These are phyloP conservation scores for Homarus americanus DNA, from an alignment of 1,140 invertebrate genomes.

Conservation along the genomic window DNA sequence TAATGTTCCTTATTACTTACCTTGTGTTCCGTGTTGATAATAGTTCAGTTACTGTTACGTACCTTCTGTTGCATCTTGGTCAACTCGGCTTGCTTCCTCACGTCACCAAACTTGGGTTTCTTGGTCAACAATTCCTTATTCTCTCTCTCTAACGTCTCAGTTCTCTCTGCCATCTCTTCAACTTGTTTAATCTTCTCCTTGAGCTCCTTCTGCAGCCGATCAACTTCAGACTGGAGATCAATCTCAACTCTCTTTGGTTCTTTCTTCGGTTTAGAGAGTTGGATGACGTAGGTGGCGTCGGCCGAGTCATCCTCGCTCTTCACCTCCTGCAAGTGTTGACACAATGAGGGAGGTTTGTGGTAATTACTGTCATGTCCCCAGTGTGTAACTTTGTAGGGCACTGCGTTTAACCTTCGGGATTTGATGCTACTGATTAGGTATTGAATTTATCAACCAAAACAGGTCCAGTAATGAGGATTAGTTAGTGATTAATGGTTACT, in stretches of 20 bases:
- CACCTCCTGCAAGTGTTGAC: constrained; percentile 46
- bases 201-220: constrained; percentile 75
- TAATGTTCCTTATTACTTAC: too few relatives aligned
- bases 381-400: background rate
- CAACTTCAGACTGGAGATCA: constrained; percentile 75
- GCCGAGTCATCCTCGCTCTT: constrained; percentile 72
- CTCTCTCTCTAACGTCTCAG: constrained; percentile 85
- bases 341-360: background rate
- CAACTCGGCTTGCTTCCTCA: constrained; percentile 77
- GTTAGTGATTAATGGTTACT: too few relatives aligned
- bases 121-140: constrained; percentile 88
- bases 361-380: background rate
- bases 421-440: background rate
- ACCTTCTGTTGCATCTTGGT: constrained; percentile 89
- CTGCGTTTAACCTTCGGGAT: background rate
- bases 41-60: too few relatives aligned
- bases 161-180: constrained; percentile 73
- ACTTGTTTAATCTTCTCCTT: constrained; percentile 77
- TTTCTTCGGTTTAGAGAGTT: constrained; percentile 69
- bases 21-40: too few relatives aligned
- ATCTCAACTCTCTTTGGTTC: constrained; percentile 71
- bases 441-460: too few relatives aligned
- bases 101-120: constrained; percentile 79
- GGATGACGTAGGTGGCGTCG: constrained; percentile 70
- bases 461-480: too few relatives aligned